Conservation (phyloP, 2,888 invertebrate genomes). For the Proisotoma minuta region DNA sequence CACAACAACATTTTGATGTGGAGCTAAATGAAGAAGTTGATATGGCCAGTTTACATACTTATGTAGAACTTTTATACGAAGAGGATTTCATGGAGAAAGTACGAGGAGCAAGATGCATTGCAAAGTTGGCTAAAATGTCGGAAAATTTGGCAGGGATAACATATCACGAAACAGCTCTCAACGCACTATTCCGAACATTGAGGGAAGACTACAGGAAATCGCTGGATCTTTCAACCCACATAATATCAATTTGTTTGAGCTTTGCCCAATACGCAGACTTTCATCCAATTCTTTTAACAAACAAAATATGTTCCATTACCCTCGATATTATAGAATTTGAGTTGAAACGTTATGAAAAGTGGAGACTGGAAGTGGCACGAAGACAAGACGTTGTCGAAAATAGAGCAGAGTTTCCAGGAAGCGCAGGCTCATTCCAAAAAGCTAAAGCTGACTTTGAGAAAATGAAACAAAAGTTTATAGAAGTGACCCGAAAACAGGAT, state of each 20-base stretch:
- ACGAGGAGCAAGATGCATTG: slow-evolving; percentile 77
- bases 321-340: slow-evolving; percentile 96
- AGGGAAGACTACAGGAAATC: slow-evolving; percentile 97
- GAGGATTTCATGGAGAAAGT: slow-evolving; percentile 75
- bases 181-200: slow-evolving; percentile 89
- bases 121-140: slow-evolving; percentile 85
- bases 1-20: slow-evolving; percentile 30
- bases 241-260: slow-evolving; percentile 94
- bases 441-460: slow-evolving; percentile 59
- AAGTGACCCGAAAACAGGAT: slow-evolving; percentile 67
- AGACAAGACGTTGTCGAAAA: slow-evolving; percentile 32
- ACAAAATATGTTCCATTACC: slow-evolving; percentile 94
- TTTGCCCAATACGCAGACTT: slow-evolving; percentile 94
- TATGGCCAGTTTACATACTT: slow-evolving; percentile 82
- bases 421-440: slow-evolving; percentile 18
- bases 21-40: slow-evolving; percentile 58
- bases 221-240: slow-evolving; percentile 91
- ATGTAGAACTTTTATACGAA: slow-evolving; percentile 94
- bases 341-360: slow-evolving; percentile 84
- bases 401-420: slow-evolving; percentile 17
- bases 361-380: slow-evolving; percentile 60
- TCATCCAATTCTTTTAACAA: slow-evolving; percentile 88
- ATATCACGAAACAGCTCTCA: slow-evolving; percentile 89
- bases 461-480: slow-evolving; percentile 51
- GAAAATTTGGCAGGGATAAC: slow-evolving; percentile 90